phyloP scores from a whole-genome alignment of 2,113 vertebrate genomes.

The Peromyscus polionotus region DNA sequence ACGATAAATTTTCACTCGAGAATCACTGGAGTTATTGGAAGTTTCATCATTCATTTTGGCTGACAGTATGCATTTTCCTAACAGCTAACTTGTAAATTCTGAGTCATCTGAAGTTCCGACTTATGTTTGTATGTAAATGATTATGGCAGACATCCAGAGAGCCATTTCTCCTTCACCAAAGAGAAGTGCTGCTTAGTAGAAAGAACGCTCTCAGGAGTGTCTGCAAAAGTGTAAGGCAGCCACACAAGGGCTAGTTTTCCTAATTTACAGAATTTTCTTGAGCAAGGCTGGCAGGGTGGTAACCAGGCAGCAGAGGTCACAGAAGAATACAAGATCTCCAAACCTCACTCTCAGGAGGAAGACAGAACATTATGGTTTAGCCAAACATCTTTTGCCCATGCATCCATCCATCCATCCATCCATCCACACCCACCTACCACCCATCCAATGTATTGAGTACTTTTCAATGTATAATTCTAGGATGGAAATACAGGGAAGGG shows the following conservation, averaged over 20 bases:
- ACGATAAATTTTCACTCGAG: not conserved
- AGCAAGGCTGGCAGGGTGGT: not conserved
- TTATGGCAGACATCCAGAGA: not conserved
- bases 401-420: not conserved
- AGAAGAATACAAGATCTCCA: not conserved
- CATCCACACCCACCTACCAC: not conserved
- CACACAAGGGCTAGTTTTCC: not conserved
- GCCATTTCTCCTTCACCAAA: not conserved
- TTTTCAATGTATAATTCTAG: not conserved
- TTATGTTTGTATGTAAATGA: slow-evolving; percentile 16
- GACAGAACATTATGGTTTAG: slow-evolving; percentile 4
- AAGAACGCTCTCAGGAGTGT: not conserved
- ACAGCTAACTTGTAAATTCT: not conserved
- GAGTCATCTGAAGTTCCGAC: not conserved
- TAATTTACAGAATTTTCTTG: not conserved
- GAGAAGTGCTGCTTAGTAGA: not conserved
- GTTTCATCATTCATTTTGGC: slow-evolving; percentile 3
- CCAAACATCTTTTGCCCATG: not conserved
- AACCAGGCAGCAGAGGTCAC: not conserved
- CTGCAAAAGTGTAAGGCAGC: not conserved
- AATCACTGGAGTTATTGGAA: slow-evolving; percentile 2
- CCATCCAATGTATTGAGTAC: not conserved
- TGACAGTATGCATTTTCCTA: not conserved
- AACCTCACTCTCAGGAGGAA: not conserved
- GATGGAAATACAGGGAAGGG: not conserved